Percentiles rank a stretch among this genome's conserved stretches.
phyloP scores from a whole-genome alignment of 2,797 vertebrate species.

The Neosalanx taihuensis region DNA sequence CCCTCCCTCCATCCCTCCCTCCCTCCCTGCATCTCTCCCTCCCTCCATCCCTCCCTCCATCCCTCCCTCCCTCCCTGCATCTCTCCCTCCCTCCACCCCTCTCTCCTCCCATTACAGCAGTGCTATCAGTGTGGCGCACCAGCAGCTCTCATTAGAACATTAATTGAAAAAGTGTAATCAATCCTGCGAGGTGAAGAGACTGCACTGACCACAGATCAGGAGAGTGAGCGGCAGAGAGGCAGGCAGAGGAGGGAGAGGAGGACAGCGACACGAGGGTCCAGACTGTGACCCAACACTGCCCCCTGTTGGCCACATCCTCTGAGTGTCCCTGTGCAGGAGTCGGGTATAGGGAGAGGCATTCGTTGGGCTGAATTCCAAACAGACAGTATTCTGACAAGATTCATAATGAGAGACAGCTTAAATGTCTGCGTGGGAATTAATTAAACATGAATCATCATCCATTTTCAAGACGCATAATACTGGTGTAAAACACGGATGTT shows the following conservation, averaged over 20 bases:
- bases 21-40: constrained; percentile 38
- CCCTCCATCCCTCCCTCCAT: constrained; percentile 21
- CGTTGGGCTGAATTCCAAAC: not conserved
- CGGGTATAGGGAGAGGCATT: not conserved
- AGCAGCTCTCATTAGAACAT: constrained; percentile 79
- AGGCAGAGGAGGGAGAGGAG: constrained; percentile 34
- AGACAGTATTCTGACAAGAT: not conserved
- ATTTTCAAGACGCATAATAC: not conserved
- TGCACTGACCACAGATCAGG: constrained; percentile 71
- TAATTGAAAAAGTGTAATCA: constrained; percentile 87
- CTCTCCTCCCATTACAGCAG: constrained; percentile 62
- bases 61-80: constrained; percentile 27
- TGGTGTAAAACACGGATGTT: not conserved
- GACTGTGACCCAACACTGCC: constrained; percentile 75
- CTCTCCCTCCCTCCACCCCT: constrained; percentile 46
- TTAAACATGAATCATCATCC: not conserved
- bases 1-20: constrained; percentile 3
- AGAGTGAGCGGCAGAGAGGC: constrained; percentile 16
- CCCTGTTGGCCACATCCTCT: constrained; percentile 63
- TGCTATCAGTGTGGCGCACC: constrained; percentile 77
- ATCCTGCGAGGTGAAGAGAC: constrained; percentile 73
- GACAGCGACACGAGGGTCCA: constrained; percentile 10
- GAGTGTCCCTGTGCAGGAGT: not conserved
- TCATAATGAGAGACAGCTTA: too few relatives aligned
- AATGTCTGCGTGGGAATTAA: not conserved